Evolutionary conservation across 2,888 invertebrate species (phyloP), one percentile per base, ranked within the genome.

Genomic region (Ornithoptera alexandrae): DNA sequence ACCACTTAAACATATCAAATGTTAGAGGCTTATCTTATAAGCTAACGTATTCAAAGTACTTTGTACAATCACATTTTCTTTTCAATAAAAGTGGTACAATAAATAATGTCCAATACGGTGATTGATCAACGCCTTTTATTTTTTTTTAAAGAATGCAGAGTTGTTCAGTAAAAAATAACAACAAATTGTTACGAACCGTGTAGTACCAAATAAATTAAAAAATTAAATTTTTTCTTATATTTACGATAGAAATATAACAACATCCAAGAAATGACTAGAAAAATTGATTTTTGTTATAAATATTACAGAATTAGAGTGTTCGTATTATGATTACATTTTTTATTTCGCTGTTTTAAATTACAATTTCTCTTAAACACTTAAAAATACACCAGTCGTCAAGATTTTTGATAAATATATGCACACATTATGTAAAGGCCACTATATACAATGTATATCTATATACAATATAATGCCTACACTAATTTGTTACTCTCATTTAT

Each of bases 21-120:
- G 39, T 18, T 36, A 20, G 22, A 39, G 62, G 46, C 62, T 46
- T 46, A 62, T 62, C 62, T 62, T 22, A 62, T 62, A 62, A 62
- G 62, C 46, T 36, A 42, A n/a, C 57, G 22, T 57, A 57, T 57
- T 57, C 20, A 57, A 20, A 8, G 57, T 57, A 57, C 57, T 57
- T 57, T 57, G 57, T 57, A 57, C 57, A 57, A 57, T 20, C 57
- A 57, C 57, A 57, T 57, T 58, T 50, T 50, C 50, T 2, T 46
- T 50, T 50, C 5, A 5, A 50, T 50, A 2, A 46, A 17, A 50
- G 17, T 4, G 15, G 50, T 12, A 15, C 0, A 18, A 50, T 17
- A 17, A 17, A 18, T 2, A 12, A 50, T 5, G 50, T 17, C 15
- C 50, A 50, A 50, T 15, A 50, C 15, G 18, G 15, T 39, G 15